Conservation (phyloP, 2,797 vertebrate genomes). For the Cichlasoma orientale region DNA sequence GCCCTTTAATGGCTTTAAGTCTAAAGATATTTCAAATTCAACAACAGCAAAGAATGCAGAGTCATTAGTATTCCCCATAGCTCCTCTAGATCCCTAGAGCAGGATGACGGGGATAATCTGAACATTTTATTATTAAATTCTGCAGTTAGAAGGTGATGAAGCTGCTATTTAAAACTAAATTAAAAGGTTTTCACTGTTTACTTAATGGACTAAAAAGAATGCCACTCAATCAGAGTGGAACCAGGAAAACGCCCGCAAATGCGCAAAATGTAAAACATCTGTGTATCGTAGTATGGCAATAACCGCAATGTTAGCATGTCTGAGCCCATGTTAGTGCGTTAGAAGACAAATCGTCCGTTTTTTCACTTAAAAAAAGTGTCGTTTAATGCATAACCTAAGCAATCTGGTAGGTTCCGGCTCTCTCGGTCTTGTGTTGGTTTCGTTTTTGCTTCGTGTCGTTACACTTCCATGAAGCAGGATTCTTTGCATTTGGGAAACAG, state of each 20-base stretch:
- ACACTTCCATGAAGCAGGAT: not conserved
- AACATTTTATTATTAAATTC: not conserved
- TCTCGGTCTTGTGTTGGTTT: slow-evolving; percentile 28
- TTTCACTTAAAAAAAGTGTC: not conserved
- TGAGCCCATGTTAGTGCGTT: not conserved
- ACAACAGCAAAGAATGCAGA: not conserved
- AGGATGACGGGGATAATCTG: not conserved
- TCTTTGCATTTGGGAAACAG: not conserved
- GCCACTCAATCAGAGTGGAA: not conserved
- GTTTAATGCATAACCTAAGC: not conserved
- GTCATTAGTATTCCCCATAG: not conserved
- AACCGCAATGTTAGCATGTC: not conserved
- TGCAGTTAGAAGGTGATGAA: not conserved
- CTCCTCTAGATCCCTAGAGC: not conserved
- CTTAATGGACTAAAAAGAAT: not conserved
- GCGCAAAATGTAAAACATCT: not conserved
- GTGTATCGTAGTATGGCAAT: not conserved
- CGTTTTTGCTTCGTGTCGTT: slow-evolving; percentile 19
- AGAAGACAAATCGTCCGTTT: not conserved
- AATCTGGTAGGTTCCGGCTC: not conserved
- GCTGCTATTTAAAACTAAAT: not conserved
- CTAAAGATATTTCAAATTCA: not conserved
- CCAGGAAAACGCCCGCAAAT: not conserved
- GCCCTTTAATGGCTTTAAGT: not conserved
- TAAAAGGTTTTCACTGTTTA: not conserved